Base-by-base conservation (phyloP, 1,140 invertebrate species). In the Danaus plexippus region DNA sequence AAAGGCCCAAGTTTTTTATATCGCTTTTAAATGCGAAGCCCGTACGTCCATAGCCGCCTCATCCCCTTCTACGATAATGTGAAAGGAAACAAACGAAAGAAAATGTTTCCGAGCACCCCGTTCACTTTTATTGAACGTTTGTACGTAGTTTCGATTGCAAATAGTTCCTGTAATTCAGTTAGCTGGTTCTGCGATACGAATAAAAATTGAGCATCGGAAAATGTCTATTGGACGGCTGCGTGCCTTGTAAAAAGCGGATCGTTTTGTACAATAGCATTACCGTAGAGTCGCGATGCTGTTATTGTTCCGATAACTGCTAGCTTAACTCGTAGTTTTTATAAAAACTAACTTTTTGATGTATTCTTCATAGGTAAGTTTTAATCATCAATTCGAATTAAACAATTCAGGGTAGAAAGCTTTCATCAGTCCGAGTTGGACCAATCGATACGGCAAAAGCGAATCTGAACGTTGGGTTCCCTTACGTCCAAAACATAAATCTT, bases 31-130 rank as follows among this genome's bases (percentile, higher is more conserved):
- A 86, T 84, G 80, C 78, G 77, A 74, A 71, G 64, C 79, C 74
- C 79, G 83, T 84, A 78, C 83, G 74, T 71, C 65, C 72, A 72
- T 69, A 60, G 69, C 69, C 76, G 69, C 74, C 79, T 78, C 76
- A 73, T 80, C 80, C 80, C 75, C 73, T 75, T 72, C 71, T 62
- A 71, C 75, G 75, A 80, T 86, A 76, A 81, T 83, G 71, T 83
- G 79, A 86, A 86, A 83, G 78, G 80, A 85, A 86, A 86, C 81
- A 83, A 82, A 82, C 78, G 78, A 79, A 86, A 81, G 81, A 86
- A 86, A 86, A 85, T 85, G 81, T 86, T 85, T 76, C 77, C 77
- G 67, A 73, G 75, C 71, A 77, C 74, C 69, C 67, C 67, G 80
- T 77, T 78, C 75, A 68, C 73, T 77, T 85, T 82, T 80, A 83